Evolutionary conservation across 2,797 vertebrate species (phyloP), one percentile per base, ranked within the genome.

Genomic region (Aulostomus chinensis): DNA sequence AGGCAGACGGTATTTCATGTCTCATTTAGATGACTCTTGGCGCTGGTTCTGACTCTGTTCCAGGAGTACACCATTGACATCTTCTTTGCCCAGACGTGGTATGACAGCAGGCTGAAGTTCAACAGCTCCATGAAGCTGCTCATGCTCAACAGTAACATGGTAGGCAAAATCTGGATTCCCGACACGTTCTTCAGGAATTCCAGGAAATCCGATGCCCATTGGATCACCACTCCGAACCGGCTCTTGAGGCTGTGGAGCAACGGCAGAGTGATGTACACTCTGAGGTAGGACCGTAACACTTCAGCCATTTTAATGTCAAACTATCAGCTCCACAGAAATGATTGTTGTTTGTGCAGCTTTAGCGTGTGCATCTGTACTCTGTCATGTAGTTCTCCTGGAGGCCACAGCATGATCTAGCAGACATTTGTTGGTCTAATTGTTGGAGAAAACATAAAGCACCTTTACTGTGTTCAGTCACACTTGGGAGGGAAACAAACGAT

Each of bases 61-160:
- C 76, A 92, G 91, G 91, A 92, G 55, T 98, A 98, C 68, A 97
- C 96, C 38, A 98, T 98, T 53, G 96, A 98, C 75, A 98, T 98
- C 73, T 98, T 98, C 89, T 98, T 98, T 75, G 95, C 95, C 34
- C 96, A 98, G 83, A 96, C 95, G 1, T 98, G 96, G 96, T 96
- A 95, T 58, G 96, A 98, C 82, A 95, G 96, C 68, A 90, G 96
- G 7, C 90, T 98, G 48, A 96, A 94, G 80, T 98, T 97, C 83
- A 98, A 97, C 73, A 96, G 96, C 77, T 92, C 93, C 3, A 96
- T 96, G 93, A 97, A 98, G 76, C 87, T 94, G 13, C 93, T 98
- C 11, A 95, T 96, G 94, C 93, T 98, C 40, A 98, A 98, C 81
- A 97, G 95, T 75, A 98, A 98, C 75, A 98, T 98, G 96, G 96